Evolutionary conservation across 1,140 invertebrate genomes (phyloP).

Genomic region (Pinna nobilis): DNA sequence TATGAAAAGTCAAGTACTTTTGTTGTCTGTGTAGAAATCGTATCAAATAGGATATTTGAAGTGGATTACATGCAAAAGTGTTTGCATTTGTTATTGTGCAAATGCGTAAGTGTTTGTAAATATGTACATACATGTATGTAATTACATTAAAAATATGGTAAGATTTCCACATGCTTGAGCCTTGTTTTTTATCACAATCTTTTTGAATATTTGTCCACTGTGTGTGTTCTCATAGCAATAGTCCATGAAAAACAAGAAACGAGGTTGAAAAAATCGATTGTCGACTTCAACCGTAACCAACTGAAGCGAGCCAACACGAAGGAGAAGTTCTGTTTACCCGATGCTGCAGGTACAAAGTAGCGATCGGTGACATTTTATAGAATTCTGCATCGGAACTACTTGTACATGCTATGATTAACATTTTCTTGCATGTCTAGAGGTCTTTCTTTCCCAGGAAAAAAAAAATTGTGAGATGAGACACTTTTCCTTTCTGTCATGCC

Average conservation of each 20-base stretch:
- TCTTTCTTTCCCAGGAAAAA: background rate
- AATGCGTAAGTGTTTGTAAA: background rate
- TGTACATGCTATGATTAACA: background rate
- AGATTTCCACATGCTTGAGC: background rate
- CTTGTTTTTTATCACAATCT: background rate
- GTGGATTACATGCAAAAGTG: no score
- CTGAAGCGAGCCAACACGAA: slow-evolving; percentile 50
- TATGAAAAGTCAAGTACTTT: no score
- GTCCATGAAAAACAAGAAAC: slow-evolving; percentile 47
- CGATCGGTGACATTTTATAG: background rate
- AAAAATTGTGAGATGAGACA: background rate
- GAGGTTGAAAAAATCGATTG: slow-evolving; percentile 44
- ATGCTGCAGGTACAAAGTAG: slow-evolving; percentile 44
- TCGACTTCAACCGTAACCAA: slow-evolving; percentile 69
- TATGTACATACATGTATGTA: background rate
- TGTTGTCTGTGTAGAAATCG: no score
- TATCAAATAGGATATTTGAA: no score
- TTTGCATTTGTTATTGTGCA: background rate
- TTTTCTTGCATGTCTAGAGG: background rate
- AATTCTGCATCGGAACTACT: background rate
- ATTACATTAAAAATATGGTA: background rate
- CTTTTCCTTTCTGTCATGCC: background rate
- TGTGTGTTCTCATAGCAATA: slow-evolving; percentile 44
- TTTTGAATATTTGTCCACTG: slow-evolving; percentile 7
- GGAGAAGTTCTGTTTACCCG: slow-evolving; percentile 57